Evolutionary conservation across 1,140 invertebrate species (phyloP), one percentile per base, ranked within the genome.

Genomic region (Atta cephalotes): DNA sequence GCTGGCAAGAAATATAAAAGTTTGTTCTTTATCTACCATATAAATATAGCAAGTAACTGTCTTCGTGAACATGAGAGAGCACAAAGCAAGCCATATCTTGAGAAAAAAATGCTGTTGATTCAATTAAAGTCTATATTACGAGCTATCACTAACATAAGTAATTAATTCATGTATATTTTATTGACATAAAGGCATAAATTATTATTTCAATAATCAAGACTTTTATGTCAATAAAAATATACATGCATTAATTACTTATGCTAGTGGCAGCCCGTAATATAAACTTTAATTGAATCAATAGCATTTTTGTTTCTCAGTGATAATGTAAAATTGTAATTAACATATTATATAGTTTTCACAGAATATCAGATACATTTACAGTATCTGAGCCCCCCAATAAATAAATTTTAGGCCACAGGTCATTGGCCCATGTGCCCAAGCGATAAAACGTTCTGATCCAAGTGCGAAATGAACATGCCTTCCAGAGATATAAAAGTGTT

Each of bases 401-500:
- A 82, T 82, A 72, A 72, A 74, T 60, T 60, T 25, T 31, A 14
- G 49, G 16, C n/a, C 53, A 45, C 53, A 16, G 79, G 35, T 82
- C 79, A 65, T 60, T n/a, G 66, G 7, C 56, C 39, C 0, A 7
- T 35, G 35, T 39, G 35, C 0, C 6, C 58, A 14, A n/a, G 80
- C 39, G 80, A 74, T 62, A 62, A 74, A 84, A 62, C 39, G 21
- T 35, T 25, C 79, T 12, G 80, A 84, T 74, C 39, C 25, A 70
- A 58, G 31, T 18, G 65, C 31, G 79, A 62, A 71, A 84, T 74
- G 56, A 51, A 51, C 45, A 9, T n/a, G 16, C 70, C 39, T 21
- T 21, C 49, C 51, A 18, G 25, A 45, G 45, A 74, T 74, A 74
- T 74, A 71, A 84, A 84, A 84, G 68, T 62, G 39, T 74, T 74